Evolutionary conservation across 2,113 vertebrate genomes (phyloP).

Genomic region (Pavo muticus): DNA sequence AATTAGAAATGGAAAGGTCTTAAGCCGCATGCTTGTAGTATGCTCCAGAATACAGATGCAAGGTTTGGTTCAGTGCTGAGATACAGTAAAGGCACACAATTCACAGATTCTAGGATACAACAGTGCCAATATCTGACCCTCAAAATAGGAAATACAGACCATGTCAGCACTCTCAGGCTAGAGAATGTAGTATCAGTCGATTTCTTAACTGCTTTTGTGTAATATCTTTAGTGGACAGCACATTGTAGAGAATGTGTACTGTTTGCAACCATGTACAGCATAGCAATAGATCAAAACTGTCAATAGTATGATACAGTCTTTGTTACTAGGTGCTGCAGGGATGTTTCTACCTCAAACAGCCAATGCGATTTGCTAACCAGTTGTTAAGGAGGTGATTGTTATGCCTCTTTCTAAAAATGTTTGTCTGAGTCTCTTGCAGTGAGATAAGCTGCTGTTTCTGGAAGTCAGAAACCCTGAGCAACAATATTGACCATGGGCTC

Average conservation of each 20-base stretch:
- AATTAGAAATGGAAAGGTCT: conserved; percentile 70
- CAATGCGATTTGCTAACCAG: background rate
- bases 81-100: background rate
- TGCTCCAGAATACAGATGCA: conserved; percentile 42
- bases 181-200: background rate
- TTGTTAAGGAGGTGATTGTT: conserved; percentile 46
- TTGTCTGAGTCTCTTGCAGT: background rate
- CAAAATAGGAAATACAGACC: background rate
- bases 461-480: conserved; percentile 34
- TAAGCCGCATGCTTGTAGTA: conserved; percentile 7
- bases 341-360: conserved; percentile 10
- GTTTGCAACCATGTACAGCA: background rate
- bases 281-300: background rate
- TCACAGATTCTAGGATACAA: background rate
- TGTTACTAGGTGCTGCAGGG: background rate
- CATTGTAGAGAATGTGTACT: background rate
- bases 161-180: background rate
- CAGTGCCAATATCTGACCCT: background rate
- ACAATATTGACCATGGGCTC: background rate
- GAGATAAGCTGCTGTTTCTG: conserved; percentile 33
- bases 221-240: background rate
- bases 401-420: conserved; percentile 26
- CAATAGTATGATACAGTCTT: rapidly evolving
- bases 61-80: background rate
- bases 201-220: background rate